A percentile compares a stretch with the other conserved stretches of the same genome.
Evolutionary conservation across 2,113 vertebrate genomes (phyloP).

Genomic region (Abramis brama): DNA sequence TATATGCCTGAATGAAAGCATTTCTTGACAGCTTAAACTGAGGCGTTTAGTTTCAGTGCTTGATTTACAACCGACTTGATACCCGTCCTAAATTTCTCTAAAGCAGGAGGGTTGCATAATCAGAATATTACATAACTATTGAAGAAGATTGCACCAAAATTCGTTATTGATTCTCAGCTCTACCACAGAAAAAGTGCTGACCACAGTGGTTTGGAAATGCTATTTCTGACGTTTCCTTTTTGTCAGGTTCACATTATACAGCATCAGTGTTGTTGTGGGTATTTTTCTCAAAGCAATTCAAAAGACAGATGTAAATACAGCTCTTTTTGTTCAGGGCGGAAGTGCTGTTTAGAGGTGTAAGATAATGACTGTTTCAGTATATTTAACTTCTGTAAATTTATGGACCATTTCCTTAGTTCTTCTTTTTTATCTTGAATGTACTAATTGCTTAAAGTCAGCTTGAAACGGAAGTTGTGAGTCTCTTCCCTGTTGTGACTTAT

Average conservation of each 20-base stretch:
- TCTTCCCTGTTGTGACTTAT: too few species aligned
- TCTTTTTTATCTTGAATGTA: background rate
- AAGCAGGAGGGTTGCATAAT: background rate
- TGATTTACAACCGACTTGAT: background rate
- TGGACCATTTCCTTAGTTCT: background rate
- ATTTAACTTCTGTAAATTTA: background rate
- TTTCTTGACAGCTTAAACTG: background rate
- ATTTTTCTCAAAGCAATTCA: background rate
- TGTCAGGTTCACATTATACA: background rate
- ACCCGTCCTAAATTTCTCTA: constrained; percentile 24
- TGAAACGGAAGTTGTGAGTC: too few species aligned
- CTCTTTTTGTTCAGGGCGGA: background rate
- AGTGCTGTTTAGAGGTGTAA: background rate
- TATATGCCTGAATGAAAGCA: background rate
- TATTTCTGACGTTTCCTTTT: constrained; percentile 10
- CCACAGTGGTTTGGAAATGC: background rate
- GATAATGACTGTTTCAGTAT: background rate
- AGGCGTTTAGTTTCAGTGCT: background rate
- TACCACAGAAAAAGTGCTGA: constrained; percentile 26
- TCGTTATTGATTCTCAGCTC: constrained; percentile 17
- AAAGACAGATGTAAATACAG: background rate
- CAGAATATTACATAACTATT: constrained; percentile 16
- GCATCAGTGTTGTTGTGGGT: background rate
- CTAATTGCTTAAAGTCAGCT: background rate
- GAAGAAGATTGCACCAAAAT: constrained; percentile 1